Conservation (phyloP, 2,113 vertebrate species). For the Machaerirhynchus nigripectus region DNA sequence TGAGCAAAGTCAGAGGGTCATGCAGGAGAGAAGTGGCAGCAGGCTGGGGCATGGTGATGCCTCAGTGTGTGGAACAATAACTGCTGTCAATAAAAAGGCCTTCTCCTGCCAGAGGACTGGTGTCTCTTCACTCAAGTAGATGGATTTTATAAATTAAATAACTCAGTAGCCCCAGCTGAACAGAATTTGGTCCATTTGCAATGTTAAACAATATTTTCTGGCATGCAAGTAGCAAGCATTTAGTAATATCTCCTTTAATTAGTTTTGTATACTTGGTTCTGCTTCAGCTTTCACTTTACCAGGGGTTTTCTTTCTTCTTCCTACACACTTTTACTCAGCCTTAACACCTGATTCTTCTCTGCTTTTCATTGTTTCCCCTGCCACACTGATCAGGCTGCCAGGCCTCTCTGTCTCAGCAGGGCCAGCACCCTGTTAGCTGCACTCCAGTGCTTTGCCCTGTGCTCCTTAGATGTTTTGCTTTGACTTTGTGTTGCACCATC, state of each 20-base stretch:
- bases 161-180: background rate
- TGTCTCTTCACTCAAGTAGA: background rate
- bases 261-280: background rate
- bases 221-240: background rate
- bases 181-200: background rate
- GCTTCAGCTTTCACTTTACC: background rate
- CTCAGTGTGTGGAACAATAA: background rate
- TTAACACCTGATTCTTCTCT: background rate
- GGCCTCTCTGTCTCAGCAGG: background rate
- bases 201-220: background rate
- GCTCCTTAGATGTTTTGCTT: conserved; percentile 6
- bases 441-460: background rate
- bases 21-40: background rate
- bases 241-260: background rate
- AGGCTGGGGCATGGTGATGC: background rate
- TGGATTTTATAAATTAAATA: background rate
- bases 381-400: background rate
- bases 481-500: background rate
- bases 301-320: background rate
- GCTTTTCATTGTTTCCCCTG: background rate
- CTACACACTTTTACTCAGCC: background rate
- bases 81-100: background rate
- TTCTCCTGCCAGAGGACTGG: background rate
- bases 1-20: background rate
- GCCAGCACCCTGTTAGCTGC: background rate